Base-by-base conservation (phyloP, 2,113 vertebrate genomes). In the Pampusana beccarii region DNA sequence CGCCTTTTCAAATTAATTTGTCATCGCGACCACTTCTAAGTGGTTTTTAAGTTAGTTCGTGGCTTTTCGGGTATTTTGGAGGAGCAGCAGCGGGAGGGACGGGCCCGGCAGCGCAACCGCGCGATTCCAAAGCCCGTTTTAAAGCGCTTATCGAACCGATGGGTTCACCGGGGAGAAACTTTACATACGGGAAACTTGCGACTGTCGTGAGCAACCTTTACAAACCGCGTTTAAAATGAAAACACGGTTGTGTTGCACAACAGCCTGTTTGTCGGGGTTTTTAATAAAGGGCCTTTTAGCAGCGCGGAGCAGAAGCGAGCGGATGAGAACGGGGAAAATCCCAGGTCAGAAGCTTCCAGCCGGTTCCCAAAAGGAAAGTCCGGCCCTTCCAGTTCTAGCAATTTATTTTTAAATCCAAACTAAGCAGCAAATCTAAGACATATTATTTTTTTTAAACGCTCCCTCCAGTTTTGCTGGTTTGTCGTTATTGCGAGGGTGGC, bases 401-500 rank as follows among this genome's bases (percentile, higher is more conserved):
- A 31, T 38, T 78, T 8, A 13, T 9, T 40, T 53, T 26, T 18
- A 51, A 60, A 57, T 2, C 6, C 53, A n/a, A 93, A 75, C 34
- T 15, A 57, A 72, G 34, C 2, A 25, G 11, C 3, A 62, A 90
- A 77, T 9, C 31, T 18, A 9, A 8, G 26, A 18, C 8, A 23
- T 73, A 60, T 36, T 24, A 21, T 36, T 48, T 36, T 62, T 51
- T 48, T 56, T 17, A 64, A 2, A 29, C n/a, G 44, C 65, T 13
- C 34, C 34, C 36, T 26, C 33, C 83, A 28, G 54, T n/a, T 79
- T 40, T n/a, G 42, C 29, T 29, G 40, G 20, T 44, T 16, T 40
- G 36, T 23, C 29, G 23, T 29, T 5, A 14, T 1, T 2, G 28
- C 0, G 1, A 62, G 1, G 1, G 40, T 0, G 18, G 50, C 13